Evolutionary conservation across 23 tunicate genomes (phyloP).

Genomic region (Trididemnum clinides): DNA sequence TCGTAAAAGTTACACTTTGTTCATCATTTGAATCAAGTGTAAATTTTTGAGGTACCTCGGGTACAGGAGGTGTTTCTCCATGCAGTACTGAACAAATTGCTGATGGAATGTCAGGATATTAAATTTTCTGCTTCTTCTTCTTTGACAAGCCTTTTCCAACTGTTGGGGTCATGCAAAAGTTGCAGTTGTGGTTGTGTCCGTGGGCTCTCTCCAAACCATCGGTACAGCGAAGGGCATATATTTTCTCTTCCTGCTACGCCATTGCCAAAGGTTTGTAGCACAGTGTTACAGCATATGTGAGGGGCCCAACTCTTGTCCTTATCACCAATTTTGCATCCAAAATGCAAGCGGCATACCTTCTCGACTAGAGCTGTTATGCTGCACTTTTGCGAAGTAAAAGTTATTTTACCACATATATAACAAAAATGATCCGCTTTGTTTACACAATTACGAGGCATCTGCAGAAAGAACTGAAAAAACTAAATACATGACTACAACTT

Average conservation of each 20-base stretch:
- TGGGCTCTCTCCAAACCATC: slow-evolving; percentile 37
- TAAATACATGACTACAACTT: neutral
- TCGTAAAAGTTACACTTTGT: too few species aligned
- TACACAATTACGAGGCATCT: slow-evolving; percentile 32
- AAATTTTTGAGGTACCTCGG: slow-evolving; percentile 33
- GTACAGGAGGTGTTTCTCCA: slow-evolving; percentile 24
- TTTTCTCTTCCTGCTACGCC: slow-evolving; percentile 29
- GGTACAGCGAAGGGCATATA: slow-evolving; percentile 43
- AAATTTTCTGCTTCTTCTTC: slow-evolving; percentile 27
- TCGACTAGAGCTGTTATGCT: slow-evolving; percentile 11
- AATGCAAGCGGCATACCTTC: slow-evolving; percentile 23
- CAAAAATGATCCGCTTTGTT: slow-evolving; percentile 4
- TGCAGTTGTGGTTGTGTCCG: slow-evolving; percentile 8
- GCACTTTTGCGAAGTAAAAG: slow-evolving; percentile 27
- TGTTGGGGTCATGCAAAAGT: slow-evolving; percentile 43
- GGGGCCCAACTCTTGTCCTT: slow-evolving; percentile 31
- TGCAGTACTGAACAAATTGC: slow-evolving; percentile 38
- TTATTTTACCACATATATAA: slow-evolving; percentile 19
- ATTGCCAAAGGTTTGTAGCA: slow-evolving; percentile 3
- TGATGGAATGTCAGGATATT: slow-evolving; percentile 19
- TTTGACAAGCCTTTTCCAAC: too few species aligned
- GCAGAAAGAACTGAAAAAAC: slow-evolving; percentile 11
- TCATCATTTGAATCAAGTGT: slow-evolving; percentile 42
- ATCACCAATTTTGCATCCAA: slow-evolving; percentile 24
- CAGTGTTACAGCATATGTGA: slow-evolving; percentile 38